These are phyloP conservation scores for Thaleichthys pacificus DNA, from an alignment of 2,797 vertebrate species.

Conservation along the genomic window DNA sequence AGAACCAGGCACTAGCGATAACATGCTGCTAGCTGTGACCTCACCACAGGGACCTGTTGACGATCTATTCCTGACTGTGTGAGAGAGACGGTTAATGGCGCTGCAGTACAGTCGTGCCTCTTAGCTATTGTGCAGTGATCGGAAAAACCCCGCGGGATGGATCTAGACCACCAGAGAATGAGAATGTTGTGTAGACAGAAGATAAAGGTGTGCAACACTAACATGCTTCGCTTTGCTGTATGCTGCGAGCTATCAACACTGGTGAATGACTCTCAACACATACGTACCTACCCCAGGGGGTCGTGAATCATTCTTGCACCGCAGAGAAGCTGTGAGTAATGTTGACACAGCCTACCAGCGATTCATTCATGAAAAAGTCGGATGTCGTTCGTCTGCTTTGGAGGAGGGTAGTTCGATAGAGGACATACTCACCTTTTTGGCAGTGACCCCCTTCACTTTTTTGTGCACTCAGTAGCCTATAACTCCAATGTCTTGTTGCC, in stretches of 20 bases:
- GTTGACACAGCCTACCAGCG: slow-evolving; percentile 23
- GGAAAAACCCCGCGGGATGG: not conserved
- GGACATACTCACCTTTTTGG: slow-evolving; percentile 27
- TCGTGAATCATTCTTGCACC: slow-evolving; percentile 1
- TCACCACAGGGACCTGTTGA: not conserved
- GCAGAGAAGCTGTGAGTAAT: not conserved
- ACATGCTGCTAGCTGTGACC: not conserved
- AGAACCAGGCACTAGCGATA: too few species aligned
- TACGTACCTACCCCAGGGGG: not conserved
- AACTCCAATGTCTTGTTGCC: slow-evolving; percentile 44
- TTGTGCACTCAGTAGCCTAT: slow-evolving; percentile 41
- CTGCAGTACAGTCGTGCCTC: not conserved
- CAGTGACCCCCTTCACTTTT: slow-evolving; percentile 30
- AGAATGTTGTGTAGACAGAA: not conserved
- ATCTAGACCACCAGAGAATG: not conserved
- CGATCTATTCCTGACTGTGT: not conserved
- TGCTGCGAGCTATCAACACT: not conserved
- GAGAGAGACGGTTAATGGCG: not conserved
- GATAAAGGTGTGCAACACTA: not conserved
- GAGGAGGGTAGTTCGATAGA: slow-evolving; percentile 33
- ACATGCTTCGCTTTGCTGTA: not conserved
- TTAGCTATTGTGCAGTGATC: not conserved
- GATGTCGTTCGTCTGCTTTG: not conserved
- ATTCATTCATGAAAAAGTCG: not conserved
- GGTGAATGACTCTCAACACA: slow-evolving; percentile 2